Evolutionary conservation across 2,113 vertebrate species (phyloP).

Genomic region (Helogale parvula): DNA sequence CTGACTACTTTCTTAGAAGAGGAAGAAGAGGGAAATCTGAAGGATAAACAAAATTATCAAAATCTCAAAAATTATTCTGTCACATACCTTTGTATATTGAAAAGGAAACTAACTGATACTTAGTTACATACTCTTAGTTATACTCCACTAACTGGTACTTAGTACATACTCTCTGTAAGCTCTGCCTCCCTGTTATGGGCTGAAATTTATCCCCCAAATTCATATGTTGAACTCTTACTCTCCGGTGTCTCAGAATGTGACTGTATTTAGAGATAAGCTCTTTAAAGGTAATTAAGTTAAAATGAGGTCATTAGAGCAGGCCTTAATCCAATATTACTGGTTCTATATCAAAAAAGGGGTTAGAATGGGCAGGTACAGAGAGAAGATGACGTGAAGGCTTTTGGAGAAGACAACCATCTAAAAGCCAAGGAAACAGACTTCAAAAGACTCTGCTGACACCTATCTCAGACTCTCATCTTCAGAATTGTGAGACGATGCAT

Average conservation of each 20-base stretch:
- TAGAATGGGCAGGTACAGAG: neutral
- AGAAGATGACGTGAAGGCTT: neutral
- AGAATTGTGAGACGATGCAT: neutral
- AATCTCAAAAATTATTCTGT: neutral
- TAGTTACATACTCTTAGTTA: neutral
- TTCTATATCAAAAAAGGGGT: neutral
- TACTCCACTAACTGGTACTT: neutral
- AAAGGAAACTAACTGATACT: neutral
- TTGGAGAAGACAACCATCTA: neutral
- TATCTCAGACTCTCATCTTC: neutral
- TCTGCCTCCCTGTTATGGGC: neutral
- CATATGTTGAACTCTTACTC: neutral
- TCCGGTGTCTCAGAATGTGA: neutral
- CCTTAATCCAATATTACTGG: neutral
- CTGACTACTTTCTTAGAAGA: neutral
- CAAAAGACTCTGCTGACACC: neutral
- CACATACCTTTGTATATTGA: neutral
- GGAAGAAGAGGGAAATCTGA: neutral
- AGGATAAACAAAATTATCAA: neutral
- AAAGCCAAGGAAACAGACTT: neutral
- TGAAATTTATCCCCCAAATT: neutral
- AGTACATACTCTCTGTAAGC: neutral
- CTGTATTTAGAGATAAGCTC: neutral
- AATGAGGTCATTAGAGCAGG: neutral
- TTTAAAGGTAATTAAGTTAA: neutral